Base-by-base conservation (phyloP, 2,797 vertebrate species). In the Propithecus perrieri region DNA sequence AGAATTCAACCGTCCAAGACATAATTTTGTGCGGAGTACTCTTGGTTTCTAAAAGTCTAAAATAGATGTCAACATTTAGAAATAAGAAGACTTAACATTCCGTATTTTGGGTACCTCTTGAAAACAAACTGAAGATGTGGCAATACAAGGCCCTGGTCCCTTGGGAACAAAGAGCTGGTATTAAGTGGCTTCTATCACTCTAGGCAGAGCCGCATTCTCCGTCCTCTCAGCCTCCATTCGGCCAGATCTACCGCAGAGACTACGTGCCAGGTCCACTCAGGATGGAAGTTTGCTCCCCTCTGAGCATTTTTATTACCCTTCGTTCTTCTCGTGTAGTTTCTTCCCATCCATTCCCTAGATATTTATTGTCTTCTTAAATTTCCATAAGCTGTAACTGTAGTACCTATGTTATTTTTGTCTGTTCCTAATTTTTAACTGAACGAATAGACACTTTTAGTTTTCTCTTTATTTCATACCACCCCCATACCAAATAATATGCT, bases 381-480 rank as follows among this genome's bases (percentile, higher is more conserved):
- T 67, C 65, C 57, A 93, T n/a, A 92, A 94, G 9, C 13, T 67
- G 10, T 78, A 69, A 59, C 55, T 71, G 2, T 76, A 63, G 55
- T n/a, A 61, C 46, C 55, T 55, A 72, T 13, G 22, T 72, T 92
- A 46, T 80, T 86, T 93, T 72, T 78, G 61, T 67, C 71, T 81
- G 22, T 74, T 94, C 43, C 35, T 86, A 84, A 65, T 59, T 69
- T 78, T 71, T 94, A 80, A 71, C 43, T 67, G 53, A 96, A 89
- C 38, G 57, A 71, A 72, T 7, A 87, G 55, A 85, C 96, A 75
- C 10, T 89, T 50, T 85, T 17, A 33, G 30, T 53, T 69, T 89
- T 89, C 30, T 65, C 41, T 86, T 94, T 79, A 91, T 85, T 92
- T 96, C 59, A n/a, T 67, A 71, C 46, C 76, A 89, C 33, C 53